Percentiles rank a stretch among this genome's conserved stretches.
Conservation (phyloP, 2,888 invertebrate genomes). For the Pristionchus entomophagus region DNA sequence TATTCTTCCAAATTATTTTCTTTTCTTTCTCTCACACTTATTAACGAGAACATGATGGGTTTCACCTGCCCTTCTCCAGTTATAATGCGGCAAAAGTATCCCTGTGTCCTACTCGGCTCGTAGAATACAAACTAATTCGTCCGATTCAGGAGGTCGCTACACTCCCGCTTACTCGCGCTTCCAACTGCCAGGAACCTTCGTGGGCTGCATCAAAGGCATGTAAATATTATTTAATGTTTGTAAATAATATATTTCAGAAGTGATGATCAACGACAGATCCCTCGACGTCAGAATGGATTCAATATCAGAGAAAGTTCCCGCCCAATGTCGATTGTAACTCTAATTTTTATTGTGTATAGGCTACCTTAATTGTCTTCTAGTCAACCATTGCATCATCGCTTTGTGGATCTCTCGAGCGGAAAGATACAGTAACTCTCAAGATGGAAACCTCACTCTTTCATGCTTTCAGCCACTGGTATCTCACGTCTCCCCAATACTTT, state of each 20-base stretch:
- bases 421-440: neutral
- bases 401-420: constrained; percentile 16
- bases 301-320: constrained; percentile 4
- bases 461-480: neutral
- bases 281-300: constrained; percentile 47
- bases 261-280: neutral
- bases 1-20: neutral
- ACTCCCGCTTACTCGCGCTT: neutral
- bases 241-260: constrained; percentile 7
- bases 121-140: neutral
- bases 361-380: constrained; percentile 12
- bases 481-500: constrained; percentile 22
- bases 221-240: neutral
- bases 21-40: neutral
- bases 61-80: neutral
- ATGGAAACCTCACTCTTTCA: constrained; percentile 26
- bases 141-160: constrained; percentile 27
- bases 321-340: neutral
- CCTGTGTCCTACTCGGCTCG: neutral
- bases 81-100: no score
- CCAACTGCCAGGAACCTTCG: neutral
- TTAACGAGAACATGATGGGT: neutral
- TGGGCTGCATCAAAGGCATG: constrained; percentile 36
- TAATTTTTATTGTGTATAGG: constrained; percentile 11
- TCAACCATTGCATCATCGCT: neutral